A percentile compares a stretch with the other conserved stretches of the same genome.
Evolutionary conservation across 2,113 vertebrate genomes (phyloP).

Genomic region (Pelusios castaneus): DNA sequence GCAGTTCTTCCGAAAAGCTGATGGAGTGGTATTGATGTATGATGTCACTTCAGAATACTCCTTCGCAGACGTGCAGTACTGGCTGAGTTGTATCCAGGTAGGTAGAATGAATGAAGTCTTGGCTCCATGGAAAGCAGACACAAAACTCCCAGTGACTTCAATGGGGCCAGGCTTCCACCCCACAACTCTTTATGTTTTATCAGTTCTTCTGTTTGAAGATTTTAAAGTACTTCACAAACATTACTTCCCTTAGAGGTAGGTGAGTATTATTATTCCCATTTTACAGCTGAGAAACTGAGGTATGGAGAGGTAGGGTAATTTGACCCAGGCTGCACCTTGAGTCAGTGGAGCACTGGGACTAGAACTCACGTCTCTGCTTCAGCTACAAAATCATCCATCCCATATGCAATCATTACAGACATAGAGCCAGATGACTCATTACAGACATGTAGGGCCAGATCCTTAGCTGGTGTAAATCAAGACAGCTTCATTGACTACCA

Average conservation of each 20-base stretch:
- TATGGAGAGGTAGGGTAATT: not conserved
- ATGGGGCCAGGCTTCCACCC: not conserved
- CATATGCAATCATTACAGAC: not conserved
- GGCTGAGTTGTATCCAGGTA: conserved; percentile 90
- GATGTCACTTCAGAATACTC: conserved; percentile 85
- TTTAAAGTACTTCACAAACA: not conserved
- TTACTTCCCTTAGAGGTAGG: not conserved
- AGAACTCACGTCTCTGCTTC: not conserved
- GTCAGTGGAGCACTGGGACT: not conserved
- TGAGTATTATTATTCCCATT: not conserved
- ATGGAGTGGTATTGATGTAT: conserved; percentile 93
- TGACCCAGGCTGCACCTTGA: not conserved
- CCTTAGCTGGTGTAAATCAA: not conserved
- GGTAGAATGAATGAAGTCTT: not conserved
- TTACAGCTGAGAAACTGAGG: not conserved
- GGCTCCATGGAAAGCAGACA: accelerated
- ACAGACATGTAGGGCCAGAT: not conserved
- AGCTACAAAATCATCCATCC: not conserved
- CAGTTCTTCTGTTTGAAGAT: not conserved
- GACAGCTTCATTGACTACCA: not conserved
- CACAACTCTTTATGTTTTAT: not conserved
- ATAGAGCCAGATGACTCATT: not conserved
- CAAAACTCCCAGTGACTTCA: accelerated
- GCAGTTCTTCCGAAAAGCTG: conserved; percentile 90
- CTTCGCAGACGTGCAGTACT: conserved; percentile 85